Evolutionary conservation across 2,113 vertebrate genomes (phyloP).

Genomic region (Desmodus rotundus): DNA sequence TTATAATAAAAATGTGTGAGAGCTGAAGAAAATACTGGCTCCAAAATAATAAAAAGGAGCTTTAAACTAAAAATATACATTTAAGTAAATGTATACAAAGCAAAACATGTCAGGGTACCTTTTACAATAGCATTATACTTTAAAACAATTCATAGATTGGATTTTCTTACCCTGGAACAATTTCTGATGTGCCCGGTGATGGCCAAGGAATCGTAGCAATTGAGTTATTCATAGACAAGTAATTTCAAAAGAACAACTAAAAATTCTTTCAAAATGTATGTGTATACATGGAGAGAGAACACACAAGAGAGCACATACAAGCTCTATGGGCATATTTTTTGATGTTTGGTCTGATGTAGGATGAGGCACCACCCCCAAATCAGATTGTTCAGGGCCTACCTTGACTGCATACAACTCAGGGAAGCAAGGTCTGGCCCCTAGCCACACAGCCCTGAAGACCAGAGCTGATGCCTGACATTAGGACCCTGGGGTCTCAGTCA

Average conservation of each 20-base stretch:
- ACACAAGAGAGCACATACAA: background rate
- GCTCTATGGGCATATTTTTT: background rate
- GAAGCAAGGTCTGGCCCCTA: background rate
- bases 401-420: background rate
- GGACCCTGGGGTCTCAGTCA: background rate
- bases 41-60: background rate
- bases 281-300: background rate
- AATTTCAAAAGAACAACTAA: conserved; percentile 2
- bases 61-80: background rate
- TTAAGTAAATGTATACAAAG: background rate
- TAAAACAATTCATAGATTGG: background rate
- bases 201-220: background rate
- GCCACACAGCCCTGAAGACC: background rate
- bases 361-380: background rate
- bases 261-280: background rate
- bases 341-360: background rate
- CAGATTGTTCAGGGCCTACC: background rate
- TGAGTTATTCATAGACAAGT: background rate
- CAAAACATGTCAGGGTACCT: background rate
- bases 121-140: background rate
- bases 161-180: background rate
- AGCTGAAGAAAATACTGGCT: background rate
- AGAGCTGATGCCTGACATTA: background rate
- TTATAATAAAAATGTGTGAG: background rate
- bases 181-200: background rate